Conservation (phyloP, 2,113 vertebrate genomes). For the Eidolon helvum region DNA sequence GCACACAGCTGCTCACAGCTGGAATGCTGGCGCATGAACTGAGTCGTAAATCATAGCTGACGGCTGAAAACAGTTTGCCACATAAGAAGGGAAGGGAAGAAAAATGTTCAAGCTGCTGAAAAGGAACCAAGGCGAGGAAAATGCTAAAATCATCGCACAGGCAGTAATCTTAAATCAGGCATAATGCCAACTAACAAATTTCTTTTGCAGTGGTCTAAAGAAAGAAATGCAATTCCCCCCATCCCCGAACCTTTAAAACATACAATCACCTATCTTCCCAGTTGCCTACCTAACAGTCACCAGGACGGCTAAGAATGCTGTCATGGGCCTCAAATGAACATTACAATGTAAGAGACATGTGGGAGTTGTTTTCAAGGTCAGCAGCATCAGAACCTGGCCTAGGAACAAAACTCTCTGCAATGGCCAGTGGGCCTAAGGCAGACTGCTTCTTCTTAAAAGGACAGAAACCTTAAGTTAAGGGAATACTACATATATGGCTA, state of each 20-base stretch:
- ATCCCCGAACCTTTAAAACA: constrained; percentile 48
- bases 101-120: constrained; percentile 73
- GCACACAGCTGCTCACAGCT: constrained; percentile 80
- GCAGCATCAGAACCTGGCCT: constrained; percentile 23
- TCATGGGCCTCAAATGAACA: constrained; percentile 20
- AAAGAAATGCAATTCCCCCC: constrained; percentile 49
- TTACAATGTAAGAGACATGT: background rate
- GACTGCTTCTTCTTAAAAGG: background rate
- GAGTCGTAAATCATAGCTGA: constrained; percentile 71
- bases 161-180: constrained; percentile 78
- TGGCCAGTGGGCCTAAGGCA: background rate
- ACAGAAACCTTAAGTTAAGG: background rate
- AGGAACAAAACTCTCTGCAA: background rate
- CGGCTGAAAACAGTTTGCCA: constrained; percentile 73
- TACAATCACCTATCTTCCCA: constrained; percentile 44
- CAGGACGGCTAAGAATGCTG: constrained; percentile 45
- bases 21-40: constrained; percentile 61
- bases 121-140: constrained; percentile 68
- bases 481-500: background rate
- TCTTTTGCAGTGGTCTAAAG: constrained; percentile 60
- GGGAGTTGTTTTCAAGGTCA: constrained; percentile 52
- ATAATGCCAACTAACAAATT: constrained; percentile 72
- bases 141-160: constrained; percentile 75
- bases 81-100: constrained; percentile 56
- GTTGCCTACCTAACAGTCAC: constrained; percentile 46